Conservation (phyloP, 2,797 vertebrate species). For the Amniataba percoides region DNA sequence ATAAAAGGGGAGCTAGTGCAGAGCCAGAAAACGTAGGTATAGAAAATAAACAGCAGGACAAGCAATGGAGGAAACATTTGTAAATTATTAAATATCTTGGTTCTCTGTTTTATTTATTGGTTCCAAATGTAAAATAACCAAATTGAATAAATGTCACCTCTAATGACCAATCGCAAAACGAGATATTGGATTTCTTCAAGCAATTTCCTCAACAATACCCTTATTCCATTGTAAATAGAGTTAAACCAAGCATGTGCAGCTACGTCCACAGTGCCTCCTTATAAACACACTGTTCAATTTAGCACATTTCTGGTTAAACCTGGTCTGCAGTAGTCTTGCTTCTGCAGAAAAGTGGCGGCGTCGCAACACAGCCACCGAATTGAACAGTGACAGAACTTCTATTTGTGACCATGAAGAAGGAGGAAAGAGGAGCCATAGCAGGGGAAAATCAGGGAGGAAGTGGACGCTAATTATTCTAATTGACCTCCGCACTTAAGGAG, state of each 20-base stretch:
- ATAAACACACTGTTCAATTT: neutral
- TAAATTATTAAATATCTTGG: too few relatives aligned
- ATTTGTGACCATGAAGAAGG: constrained; percentile 7
- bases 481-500: constrained; percentile 68
- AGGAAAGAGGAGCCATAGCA: constrained; percentile 15
- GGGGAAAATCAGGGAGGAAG: constrained; percentile 45
- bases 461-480: constrained; percentile 64
- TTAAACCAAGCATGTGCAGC: neutral
- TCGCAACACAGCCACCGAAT: neutral
- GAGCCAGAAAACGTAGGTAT: too few relatives aligned
- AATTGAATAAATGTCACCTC: constrained; percentile 1
- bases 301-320: neutral
- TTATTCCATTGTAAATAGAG: neutral
- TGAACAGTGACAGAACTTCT: constrained; percentile 1
- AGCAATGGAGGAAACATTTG: too few relatives aligned
- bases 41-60: neutral
- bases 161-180: neutral
- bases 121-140: too few relatives aligned
- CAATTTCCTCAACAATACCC: neutral
- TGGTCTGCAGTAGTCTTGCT: neutral
- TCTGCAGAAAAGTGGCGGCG: neutral
- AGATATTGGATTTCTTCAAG: neutral
- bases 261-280: neutral
- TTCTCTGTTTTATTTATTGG: too few relatives aligned
- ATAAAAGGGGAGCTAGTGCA: too few relatives aligned